A percentile compares a stretch with the other conserved stretches of the same genome.
Conservation (phyloP, 2,113 vertebrate species). For the Indicator maculatus region DNA sequence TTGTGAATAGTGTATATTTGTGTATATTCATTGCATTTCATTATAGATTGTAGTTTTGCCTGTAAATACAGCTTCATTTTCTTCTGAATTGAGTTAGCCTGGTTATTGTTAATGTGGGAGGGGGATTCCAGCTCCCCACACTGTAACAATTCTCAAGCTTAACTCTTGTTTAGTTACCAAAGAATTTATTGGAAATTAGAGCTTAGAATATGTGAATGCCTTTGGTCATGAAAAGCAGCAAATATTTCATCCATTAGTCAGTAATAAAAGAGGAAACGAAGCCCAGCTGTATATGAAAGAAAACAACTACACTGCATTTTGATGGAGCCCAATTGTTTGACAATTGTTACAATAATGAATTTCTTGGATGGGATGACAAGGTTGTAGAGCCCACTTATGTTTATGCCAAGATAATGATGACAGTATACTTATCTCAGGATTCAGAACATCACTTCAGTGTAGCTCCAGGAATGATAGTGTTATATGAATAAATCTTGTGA, state of each 20-base stretch:
- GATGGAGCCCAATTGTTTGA: not conserved
- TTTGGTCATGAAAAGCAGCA: not conserved
- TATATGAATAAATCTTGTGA: not conserved
- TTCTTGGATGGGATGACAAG: not conserved
- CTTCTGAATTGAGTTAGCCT: no score
- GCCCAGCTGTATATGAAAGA: not conserved
- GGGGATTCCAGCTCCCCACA: no score
- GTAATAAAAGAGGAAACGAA: not conserved
- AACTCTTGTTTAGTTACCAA: not conserved
- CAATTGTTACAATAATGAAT: not conserved
- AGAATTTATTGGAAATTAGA: not conserved
- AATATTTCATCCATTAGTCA: not conserved
- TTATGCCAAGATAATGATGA: rapidly evolving
- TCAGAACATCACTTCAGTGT: not conserved
- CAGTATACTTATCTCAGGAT: not conserved
- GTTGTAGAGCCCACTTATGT: rapidly evolving
- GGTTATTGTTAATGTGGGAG: no score
- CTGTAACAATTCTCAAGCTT: not conserved
- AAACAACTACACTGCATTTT: not conserved
- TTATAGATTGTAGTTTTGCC: no score
- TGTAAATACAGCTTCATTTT: no score
- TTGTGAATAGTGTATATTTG: no score
- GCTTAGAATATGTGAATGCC: not conserved
- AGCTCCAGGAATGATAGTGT: not conserved
- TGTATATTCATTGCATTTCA: no score